A percentile compares a stretch with the other conserved stretches of the same genome.
Conservation (phyloP, 2,797 vertebrate species). For the Neomorphus geoffroyi region DNA sequence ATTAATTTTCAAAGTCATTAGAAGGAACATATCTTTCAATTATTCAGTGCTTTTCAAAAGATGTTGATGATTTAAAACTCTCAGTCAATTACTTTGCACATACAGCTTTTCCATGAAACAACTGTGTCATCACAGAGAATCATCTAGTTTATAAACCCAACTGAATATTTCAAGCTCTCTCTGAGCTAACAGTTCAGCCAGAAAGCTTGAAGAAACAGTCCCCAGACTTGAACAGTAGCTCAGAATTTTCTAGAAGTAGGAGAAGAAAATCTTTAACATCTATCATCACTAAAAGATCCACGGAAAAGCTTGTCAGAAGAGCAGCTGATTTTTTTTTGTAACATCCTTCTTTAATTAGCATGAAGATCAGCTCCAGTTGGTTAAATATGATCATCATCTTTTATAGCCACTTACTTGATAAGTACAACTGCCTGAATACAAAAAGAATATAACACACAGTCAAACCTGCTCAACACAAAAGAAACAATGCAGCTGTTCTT, state of each 20-base stretch:
- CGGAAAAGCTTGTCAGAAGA: neutral
- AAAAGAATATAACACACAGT: neutral
- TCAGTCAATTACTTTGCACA: neutral
- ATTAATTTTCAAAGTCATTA: conserved; percentile 21
- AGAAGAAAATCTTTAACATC: neutral
- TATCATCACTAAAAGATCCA: neutral
- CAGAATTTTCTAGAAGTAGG: neutral
- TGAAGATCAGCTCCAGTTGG: neutral
- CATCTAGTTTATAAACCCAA: neutral
- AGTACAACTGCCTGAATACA: neutral
- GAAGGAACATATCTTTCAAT: conserved; percentile 9
- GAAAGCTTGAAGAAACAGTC: neutral
- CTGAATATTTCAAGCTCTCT: neutral
- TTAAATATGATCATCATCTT: neutral
- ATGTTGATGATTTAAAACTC: neutral
- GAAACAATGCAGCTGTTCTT: neutral
- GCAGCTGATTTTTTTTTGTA: neutral
- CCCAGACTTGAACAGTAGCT: neutral
- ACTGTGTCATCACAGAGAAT: neutral
- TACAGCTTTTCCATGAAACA: neutral
- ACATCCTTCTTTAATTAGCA: neutral
- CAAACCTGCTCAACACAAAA: neutral
- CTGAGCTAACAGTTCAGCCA: neutral
- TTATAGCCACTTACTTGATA: neutral
- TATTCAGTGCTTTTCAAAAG: neutral